Evolutionary conservation across 1,140 invertebrate species (phyloP), one percentile per base, ranked within the genome.

Genomic region (Drosophila orena): DNA sequence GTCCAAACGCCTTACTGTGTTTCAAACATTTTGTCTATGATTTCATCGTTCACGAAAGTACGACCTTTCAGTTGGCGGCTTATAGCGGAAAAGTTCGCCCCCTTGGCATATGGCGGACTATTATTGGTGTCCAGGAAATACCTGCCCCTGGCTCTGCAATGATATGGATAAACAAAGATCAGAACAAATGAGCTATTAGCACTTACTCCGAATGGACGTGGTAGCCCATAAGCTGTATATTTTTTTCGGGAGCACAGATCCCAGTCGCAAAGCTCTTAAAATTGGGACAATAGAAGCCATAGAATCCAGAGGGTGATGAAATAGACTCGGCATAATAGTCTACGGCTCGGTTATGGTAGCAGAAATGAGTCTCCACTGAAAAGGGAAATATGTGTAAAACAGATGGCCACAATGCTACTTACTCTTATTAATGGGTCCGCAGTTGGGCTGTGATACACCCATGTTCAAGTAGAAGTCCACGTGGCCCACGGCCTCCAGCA

Each of bases 401-500:
- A 42, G 0, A 24, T 15, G 15, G 2, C 7, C 22, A 30, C 2
- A 20, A 3, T 3, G 14, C 12, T 1, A 60, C 17, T 62, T 12
- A 79, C 77, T 34, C 0, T 46, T 6, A 0, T 20, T 27, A 1
- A 27, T 3, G 8, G 44, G 34, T 10, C 77, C 77, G n/a, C 77
- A 80, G 2, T 69, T 56, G 15, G 77, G 77, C 44, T 80, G 77
- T 0, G 24, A 15, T 0, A 60, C 2, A 8, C 77, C 77, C 43
- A 47, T 59, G 20, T 80, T 80, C 22, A 66, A 37, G 24, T 60
- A 80, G 15, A 79, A 80, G 40, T 80, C 77, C 3, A 64, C 62
- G 12, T 80, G 62, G 0, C 77, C 77, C 38, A 75, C 40, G 2
- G 70, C 10, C 17, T 60, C 42, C 8, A 79, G 6, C 0, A 80